Conservation (phyloP, 2,113 vertebrate genomes). For the Ailuropoda melanoleuca region DNA sequence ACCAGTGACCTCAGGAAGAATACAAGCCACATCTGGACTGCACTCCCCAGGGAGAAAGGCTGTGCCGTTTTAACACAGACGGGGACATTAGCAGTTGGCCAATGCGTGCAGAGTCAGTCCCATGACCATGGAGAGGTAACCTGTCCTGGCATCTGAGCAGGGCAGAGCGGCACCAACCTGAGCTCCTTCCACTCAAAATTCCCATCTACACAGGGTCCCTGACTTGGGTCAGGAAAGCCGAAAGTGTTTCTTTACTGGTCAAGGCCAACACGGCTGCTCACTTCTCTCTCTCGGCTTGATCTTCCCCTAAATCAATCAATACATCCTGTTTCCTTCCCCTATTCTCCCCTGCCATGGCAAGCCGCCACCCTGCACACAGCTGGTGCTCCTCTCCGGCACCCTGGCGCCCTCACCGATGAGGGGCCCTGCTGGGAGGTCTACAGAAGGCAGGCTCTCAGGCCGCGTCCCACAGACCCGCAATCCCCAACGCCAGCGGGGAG, state of each 20-base stretch:
- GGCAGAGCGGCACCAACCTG: not conserved
- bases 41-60: not conserved
- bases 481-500: not conserved
- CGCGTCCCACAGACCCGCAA: rapidly evolving
- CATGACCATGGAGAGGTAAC: not conserved
- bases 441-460: not conserved
- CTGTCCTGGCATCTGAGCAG: not conserved
- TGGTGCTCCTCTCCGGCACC: not conserved
- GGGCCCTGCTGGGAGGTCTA: not conserved
- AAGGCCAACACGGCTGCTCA: not conserved
- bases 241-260: not conserved
- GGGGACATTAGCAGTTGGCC: not conserved
- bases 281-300: not conserved
- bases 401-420: rapidly evolving
- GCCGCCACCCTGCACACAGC: not conserved
- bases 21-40: not conserved
- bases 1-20: not conserved
- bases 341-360: not conserved
- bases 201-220: not conserved
- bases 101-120: not conserved
- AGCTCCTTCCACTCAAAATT: not conserved
- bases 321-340: not conserved
- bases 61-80: not conserved
- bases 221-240: not conserved
- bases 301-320: not conserved